Evolutionary conservation across 2,113 vertebrate genomes (phyloP).

Genomic region (Eidolon helvum): DNA sequence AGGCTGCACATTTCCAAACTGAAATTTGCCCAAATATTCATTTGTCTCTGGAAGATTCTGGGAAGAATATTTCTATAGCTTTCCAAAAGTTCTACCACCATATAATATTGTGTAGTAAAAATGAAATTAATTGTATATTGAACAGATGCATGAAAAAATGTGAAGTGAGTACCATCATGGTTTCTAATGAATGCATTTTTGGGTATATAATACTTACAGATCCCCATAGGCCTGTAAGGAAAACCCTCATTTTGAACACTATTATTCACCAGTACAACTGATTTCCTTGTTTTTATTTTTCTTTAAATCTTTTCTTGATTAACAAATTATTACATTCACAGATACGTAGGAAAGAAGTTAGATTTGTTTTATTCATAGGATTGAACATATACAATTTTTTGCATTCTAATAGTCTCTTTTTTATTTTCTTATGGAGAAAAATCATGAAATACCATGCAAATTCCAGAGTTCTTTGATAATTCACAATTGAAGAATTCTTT

Average conservation of each 20-base stretch:
- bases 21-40: neutral
- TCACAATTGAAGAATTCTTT: neutral
- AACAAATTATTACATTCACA: neutral
- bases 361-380: neutral
- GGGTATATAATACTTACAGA: neutral
- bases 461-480: neutral
- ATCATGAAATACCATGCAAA: neutral
- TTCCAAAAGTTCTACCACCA: neutral
- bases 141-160: neutral
- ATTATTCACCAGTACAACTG: neutral
- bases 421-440: neutral
- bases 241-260: neutral
- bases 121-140: neutral
- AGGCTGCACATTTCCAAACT: neutral
- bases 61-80: neutral
- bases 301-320: neutral
- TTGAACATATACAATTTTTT: neutral
- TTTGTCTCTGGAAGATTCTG: neutral
- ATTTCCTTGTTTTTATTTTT: neutral
- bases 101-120: neutral
- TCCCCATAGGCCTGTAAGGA: fast-evolving
- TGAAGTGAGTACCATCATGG: neutral
- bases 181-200: neutral
- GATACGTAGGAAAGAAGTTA: neutral
- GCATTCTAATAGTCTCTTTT: neutral